These are phyloP conservation scores for Xestoiulus laeticollis DNA, from an alignment of 2,888 invertebrate species.

Conservation along the genomic window DNA sequence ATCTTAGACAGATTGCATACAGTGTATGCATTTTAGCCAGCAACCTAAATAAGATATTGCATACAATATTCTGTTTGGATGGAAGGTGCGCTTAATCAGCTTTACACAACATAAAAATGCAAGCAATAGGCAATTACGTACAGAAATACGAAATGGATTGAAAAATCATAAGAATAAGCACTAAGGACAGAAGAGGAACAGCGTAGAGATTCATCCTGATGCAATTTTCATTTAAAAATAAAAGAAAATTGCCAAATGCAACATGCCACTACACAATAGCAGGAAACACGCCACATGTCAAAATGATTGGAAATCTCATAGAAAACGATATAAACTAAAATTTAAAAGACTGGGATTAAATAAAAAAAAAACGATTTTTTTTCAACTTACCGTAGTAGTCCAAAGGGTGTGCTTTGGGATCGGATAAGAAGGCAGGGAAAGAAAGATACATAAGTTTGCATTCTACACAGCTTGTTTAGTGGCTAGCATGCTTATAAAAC, in stretches of 20 bases:
- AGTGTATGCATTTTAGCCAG: not conserved
- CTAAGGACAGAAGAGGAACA: not conserved
- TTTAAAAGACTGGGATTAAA: slow-evolving; percentile 46
- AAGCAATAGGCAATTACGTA: not conserved
- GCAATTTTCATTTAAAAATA: not conserved
- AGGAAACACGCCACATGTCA: slow-evolving; percentile 17
- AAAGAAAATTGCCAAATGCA: not conserved
- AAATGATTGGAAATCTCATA: not conserved
- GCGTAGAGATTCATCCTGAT: not conserved
- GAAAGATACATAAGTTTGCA: slow-evolving; percentile 48
- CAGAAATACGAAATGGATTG: not conserved
- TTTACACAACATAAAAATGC: not conserved
- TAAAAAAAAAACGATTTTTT: slow-evolving; percentile 30
- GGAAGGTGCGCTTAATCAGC: slow-evolving; percentile 26
- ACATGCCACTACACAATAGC: slow-evolving; percentile 30
- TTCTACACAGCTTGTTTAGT: slow-evolving; percentile 48
- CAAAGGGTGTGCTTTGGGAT: slow-evolving; percentile 85
- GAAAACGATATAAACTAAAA: slow-evolving; percentile 64
- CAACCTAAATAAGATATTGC: not conserved
- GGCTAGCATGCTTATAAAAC: slow-evolving; percentile 48
- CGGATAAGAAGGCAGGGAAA: slow-evolving; percentile 52
- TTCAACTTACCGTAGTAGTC: slow-evolving; percentile 97
- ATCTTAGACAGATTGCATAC: not conserved
- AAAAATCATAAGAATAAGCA: slow-evolving; percentile 1
- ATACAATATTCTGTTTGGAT: slow-evolving; percentile 12